Percentiles rank a stretch among this genome's conserved stretches.
Conservation (phyloP, 2,113 vertebrate species). For the Apistogramma diplotaenia region DNA sequence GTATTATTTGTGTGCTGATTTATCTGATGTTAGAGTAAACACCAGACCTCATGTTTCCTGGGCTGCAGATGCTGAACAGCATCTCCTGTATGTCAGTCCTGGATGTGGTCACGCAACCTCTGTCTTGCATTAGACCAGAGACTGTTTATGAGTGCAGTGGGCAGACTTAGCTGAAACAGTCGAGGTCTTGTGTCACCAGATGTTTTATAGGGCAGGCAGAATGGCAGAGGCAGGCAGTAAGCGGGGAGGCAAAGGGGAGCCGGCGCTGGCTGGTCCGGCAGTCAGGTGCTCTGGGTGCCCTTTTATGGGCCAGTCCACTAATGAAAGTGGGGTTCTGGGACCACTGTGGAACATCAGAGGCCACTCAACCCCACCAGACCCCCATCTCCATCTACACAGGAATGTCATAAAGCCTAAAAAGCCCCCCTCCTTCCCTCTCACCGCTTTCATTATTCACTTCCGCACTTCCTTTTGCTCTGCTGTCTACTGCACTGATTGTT, state of each 20-base stretch:
- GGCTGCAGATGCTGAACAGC: neutral
- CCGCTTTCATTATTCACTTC: conserved; percentile 87
- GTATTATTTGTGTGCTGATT: conserved; percentile 61
- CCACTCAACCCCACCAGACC: conserved; percentile 82
- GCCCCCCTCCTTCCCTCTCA: conserved; percentile 75
- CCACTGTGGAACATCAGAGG: conserved; percentile 89
- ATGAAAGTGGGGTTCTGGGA: conserved; percentile 87
- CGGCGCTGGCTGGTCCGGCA: conserved; percentile 82
- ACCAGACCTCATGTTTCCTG: conserved; percentile 22
- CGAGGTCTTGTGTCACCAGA: conserved; percentile 71
- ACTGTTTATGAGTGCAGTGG: conserved; percentile 62
- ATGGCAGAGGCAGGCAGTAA: conserved; percentile 54
- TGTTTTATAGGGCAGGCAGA: conserved; percentile 70
- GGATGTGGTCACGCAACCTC: conserved; percentile 44
- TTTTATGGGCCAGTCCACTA: conserved; percentile 84
- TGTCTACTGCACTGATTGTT: conserved; percentile 73
- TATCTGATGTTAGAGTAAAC: conserved; percentile 56
- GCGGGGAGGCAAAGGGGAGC: conserved; percentile 47
- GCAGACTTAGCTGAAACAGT: conserved; percentile 68
- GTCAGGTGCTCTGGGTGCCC: conserved; percentile 82
- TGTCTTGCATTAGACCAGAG: conserved; percentile 66
- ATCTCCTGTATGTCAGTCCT: conserved; percentile 1
- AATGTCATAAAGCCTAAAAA: conserved; percentile 95
- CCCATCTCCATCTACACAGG: conserved; percentile 82
- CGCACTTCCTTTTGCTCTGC: conserved; percentile 16